phyloP scores from a whole-genome alignment of 2,888 invertebrate genomes.

The Spilosoma lubricipeda region DNA sequence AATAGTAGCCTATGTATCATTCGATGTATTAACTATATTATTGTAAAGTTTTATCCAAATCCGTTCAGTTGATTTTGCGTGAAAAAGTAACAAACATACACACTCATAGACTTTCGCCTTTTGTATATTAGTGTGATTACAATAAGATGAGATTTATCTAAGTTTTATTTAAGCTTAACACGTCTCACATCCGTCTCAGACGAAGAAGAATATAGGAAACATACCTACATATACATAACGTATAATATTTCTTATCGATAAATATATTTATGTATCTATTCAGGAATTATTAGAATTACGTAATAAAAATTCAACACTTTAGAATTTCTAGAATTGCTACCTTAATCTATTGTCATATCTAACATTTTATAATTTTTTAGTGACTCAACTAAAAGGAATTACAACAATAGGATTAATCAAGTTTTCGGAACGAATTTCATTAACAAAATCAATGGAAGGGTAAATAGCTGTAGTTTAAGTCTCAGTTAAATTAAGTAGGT shows the following conservation, averaged over 20 bases:
- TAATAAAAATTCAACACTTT: neutral
- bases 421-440: neutral
- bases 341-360: neutral
- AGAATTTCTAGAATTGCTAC: too few species aligned
- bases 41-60: too few species aligned
- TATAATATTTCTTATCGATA: too few species aligned
- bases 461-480: conserved; percentile 33
- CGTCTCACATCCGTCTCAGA: neutral
- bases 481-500: conserved; percentile 30
- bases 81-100: too few species aligned
- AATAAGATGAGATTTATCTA: neutral
- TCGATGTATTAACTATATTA: too few species aligned
- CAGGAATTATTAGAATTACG: neutral
- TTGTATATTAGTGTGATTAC: too few species aligned
- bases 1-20: too few species aligned
- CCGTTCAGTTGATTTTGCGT: too few species aligned
- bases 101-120: too few species aligned
- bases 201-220: too few species aligned
- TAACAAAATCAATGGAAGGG: conserved; percentile 6
- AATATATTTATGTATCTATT: neutral
- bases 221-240: too few species aligned
- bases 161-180: neutral
- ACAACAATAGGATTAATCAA: conserved; percentile 1
- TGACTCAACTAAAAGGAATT: neutral
- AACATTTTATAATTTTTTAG: neutral